These are phyloP conservation scores for Nephotettix cincticeps DNA, from an alignment of 1,140 invertebrate genomes.

Conservation along the genomic window DNA sequence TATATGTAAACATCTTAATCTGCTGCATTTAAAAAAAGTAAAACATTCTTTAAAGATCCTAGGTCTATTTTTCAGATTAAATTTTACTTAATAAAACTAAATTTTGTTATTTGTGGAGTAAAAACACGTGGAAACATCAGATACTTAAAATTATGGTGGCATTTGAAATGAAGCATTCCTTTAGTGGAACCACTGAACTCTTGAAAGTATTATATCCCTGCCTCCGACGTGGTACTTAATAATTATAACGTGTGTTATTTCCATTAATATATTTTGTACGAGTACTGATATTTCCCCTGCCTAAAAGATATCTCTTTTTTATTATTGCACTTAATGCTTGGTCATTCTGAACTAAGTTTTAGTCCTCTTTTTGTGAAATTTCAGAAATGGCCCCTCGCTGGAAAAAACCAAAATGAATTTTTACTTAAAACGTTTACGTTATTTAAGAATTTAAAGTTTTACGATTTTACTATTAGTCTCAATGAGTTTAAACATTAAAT, in stretches of 20 bases:
- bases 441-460: too few relatives aligned
- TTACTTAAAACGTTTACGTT: not conserved
- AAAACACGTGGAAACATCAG: conserved; percentile 9
- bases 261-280: conserved; percentile 11
- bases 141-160: not conserved
- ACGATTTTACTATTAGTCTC: too few relatives aligned
- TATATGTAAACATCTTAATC: too few relatives aligned
- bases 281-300: not conserved
- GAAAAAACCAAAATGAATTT: not conserved
- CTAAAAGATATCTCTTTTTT: not conserved
- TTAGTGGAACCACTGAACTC: not conserved
- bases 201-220: conserved; percentile 15
- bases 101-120: too few relatives aligned
- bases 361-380: not conserved
- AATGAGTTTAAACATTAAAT: too few relatives aligned
- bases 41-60: too few relatives aligned
- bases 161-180: not conserved
- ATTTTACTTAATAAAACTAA: too few relatives aligned
- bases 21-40: too few relatives aligned
- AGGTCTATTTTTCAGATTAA: too few relatives aligned
- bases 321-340: not conserved
- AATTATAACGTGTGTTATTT: conserved; percentile 1
- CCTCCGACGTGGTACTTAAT: conserved; percentile 6
- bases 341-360: not conserved
- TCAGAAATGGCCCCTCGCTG: not conserved